Evolutionary conservation across 2,888 invertebrate species (phyloP), one percentile per base, ranked within the genome.

Genomic region (Noctuana brunneofusca): DNA sequence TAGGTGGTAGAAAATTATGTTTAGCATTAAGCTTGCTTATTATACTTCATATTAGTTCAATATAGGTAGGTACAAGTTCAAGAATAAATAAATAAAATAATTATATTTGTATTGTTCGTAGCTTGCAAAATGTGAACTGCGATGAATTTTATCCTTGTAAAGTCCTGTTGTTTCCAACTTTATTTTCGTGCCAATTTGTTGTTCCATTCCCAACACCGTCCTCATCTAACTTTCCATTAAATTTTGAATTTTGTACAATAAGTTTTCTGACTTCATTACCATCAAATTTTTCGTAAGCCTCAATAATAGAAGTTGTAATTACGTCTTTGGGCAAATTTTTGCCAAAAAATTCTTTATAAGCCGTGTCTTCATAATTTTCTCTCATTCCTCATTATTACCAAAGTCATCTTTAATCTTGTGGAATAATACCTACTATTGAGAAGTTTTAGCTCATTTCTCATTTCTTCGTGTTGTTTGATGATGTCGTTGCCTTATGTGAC

Each of bases 81-180:
- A n/a, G n/a, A n/a, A n/a, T n/a, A n/a, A n/a, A n/a, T n/a, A n/a
- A n/a, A n/a, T n/a, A n/a, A n/a, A n/a, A n/a, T n/a, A n/a, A n/a
- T n/a, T n/a, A 30, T 30, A 30, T 30, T 30, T 9, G 6, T 30
- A 6, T 12, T 1, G n/a, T 35, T 14, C 8, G 14, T 38, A 38
- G 14, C 72, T 71, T 54, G 74, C 74, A 35, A 67, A 72, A 68
- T 85, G 84, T 18, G 76, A 71, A 53, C 77, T 41, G 65, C 86
- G 86, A 66, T 72, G 66, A 49, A 62, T 41, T 49, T 20, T 55
- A 24, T 49, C 27, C 4, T 9, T 14, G 38, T 41, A 41, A 41
- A 18, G 24, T 38, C 14, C 11, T 6, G 14, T 49, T 49, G 11
- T 48, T 48, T 14, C 16, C 9, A n/a, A 27, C 9, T 35, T 35